Percentiles rank a stretch among this genome's conserved stretches.
Evolutionary conservation across 2,797 vertebrate species (phyloP).

Genomic region (Leuciscus waleckii): DNA sequence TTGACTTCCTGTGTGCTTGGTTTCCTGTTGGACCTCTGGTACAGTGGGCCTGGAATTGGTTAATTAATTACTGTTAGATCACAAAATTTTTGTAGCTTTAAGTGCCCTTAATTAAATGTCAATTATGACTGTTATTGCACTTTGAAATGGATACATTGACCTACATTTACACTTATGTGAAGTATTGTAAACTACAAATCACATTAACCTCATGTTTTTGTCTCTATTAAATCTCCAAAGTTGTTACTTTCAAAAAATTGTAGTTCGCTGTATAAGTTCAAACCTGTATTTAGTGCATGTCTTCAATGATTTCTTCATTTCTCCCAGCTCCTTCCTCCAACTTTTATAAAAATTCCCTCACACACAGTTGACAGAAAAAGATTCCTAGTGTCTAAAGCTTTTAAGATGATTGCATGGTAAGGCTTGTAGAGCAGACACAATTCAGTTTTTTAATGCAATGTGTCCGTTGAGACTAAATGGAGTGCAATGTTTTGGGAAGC

Average conservation of each 20-base stretch:
- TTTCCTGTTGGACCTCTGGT: slow-evolving; percentile 59
- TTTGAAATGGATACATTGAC: background rate
- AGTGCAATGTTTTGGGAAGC: slow-evolving; percentile 1
- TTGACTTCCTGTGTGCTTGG: slow-evolving; percentile 55
- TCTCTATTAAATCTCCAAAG: background rate
- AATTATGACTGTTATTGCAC: background rate
- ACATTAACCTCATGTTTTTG: background rate
- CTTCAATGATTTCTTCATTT: background rate
- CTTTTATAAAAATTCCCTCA: background rate
- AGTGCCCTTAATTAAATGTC: background rate
- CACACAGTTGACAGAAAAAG: background rate
- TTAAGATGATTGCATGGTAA: slow-evolving; percentile 4
- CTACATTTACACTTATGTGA: background rate
- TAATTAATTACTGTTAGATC: slow-evolving; percentile 41
- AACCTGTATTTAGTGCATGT: background rate
- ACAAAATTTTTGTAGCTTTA: background rate
- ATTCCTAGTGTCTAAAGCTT: slow-evolving; percentile 8
- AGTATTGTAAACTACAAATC: background rate
- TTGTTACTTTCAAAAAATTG: background rate
- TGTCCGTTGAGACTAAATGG: background rate
- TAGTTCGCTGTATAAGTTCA: background rate
- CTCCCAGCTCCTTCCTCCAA: background rate
- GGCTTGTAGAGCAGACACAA: slow-evolving; percentile 1
- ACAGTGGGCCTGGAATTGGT: slow-evolving; percentile 28
- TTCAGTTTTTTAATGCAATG: slow-evolving; percentile 5